These are phyloP conservation scores for Danaus chrysippus DNA, from an alignment of 2,888 invertebrate genomes.

Conservation along the genomic window DNA sequence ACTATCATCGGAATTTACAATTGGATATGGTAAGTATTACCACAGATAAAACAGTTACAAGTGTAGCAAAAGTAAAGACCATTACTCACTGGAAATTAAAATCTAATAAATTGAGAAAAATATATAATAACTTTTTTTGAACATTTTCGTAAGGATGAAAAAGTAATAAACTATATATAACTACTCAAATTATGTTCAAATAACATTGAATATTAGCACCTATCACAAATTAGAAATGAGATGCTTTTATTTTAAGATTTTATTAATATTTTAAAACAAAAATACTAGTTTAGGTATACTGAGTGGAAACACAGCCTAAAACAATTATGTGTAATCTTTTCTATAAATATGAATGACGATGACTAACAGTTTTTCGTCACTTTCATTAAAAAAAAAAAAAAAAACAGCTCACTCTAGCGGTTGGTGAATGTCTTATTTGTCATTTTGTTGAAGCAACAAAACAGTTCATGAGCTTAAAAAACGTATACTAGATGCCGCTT, in stretches of 20 bases:
- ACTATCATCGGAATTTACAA: not conserved
- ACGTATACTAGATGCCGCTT: conserved; percentile 41
- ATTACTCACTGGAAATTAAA: too few relatives aligned
- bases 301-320: not conserved
- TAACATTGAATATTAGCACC: too few relatives aligned
- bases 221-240: too few relatives aligned
- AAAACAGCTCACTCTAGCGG: conserved; percentile 66
- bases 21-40: not conserved
- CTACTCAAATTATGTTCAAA: too few relatives aligned
- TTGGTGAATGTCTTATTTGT: conserved; percentile 34
- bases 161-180: too few relatives aligned
- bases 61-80: not conserved
- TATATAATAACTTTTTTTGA: too few relatives aligned
- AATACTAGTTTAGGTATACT: too few relatives aligned
- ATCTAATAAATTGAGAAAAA: too few relatives aligned
- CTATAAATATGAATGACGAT: conserved; percentile 17
- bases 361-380: conserved; percentile 14
- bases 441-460: conserved; percentile 42
- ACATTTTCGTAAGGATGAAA: too few relatives aligned
- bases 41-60: not conserved
- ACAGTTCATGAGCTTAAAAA: conserved; percentile 11
- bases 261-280: too few relatives aligned
- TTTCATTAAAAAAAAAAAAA: conserved; percentile 44
- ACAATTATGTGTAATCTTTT: conserved; percentile 11
- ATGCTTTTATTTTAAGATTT: too few relatives aligned